Base-by-base conservation (phyloP, 2,888 invertebrate species). In the Caenorhabditis afra region DNA sequence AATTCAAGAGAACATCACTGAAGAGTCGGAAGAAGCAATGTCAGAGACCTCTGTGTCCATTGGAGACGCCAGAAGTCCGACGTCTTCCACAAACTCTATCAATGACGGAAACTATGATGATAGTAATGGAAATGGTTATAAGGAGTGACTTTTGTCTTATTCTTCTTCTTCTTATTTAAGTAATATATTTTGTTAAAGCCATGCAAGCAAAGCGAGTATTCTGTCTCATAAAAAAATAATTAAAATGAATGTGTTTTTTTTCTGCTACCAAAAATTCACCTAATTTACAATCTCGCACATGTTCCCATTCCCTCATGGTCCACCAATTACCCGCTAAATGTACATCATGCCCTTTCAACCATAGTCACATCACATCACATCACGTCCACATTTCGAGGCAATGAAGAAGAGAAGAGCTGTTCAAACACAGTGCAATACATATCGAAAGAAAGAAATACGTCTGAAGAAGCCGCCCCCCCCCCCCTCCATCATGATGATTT, bases 1-100 rank as follows among this genome's bases (percentile, higher is more conserved):
- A 53, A 53, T 41, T 10, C 53, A 57, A 16, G 58, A 53, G 55
- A 45, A 12, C 14, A 20, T 7, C 2, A 47, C 16, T 11, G 67
- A 55, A 29, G 62, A 50, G 29, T 76, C 58, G 10, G 78, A 78
- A 55, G 78, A 78, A 41, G 23, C 50, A 1, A 59, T 71, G 66
- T 78, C 78, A 50, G 78, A 78, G 29, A 62, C 68, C 20, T 71
- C 71, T 0, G 68, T 78, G 16, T 66, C 78, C 0, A 71, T 78
- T n/a, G 78, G 44, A 22, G 74, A 66, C n/a, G 66, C 53, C n/a
- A 57, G 64, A 44, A 73, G 71, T 23, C 50, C 50, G 20, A 20
- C 73, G 7, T 73, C 73, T 14, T 64, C 76, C 1, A 55, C 50
- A 16, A 62, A 57, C 16, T 76, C 75, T n/a, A 55, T 67, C 4